Conservation (phyloP, 2,888 invertebrate genomes). For the Epistrophe eligans region DNA sequence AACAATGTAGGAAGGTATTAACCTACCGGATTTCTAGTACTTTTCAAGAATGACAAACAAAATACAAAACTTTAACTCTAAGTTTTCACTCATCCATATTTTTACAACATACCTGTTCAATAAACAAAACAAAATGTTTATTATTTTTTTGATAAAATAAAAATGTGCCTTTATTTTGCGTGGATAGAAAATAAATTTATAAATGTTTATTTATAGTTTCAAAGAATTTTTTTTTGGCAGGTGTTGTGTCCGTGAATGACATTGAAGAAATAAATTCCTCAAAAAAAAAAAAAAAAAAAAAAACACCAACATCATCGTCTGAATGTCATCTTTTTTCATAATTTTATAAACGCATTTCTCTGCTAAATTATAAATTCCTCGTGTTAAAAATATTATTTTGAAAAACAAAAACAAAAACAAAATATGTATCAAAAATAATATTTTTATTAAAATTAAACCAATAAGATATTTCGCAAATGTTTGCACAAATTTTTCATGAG, state of each 20-base stretch:
- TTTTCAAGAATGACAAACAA: neutral
- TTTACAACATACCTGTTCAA: neutral
- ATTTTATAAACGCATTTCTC: conserved; percentile 24
- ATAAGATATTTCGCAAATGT: neutral
- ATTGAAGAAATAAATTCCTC: conserved; percentile 5
- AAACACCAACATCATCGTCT: neutral
- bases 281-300: neutral
- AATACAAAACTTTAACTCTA: neutral
- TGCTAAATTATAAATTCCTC: neutral
- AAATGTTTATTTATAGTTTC: neutral
- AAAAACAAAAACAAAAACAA: neutral
- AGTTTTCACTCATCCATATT: neutral
- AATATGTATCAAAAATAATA: neutral
- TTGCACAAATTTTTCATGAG: neutral
- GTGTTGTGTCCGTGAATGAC: conserved; percentile 8
- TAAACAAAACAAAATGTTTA: neutral
- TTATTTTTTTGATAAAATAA: neutral
- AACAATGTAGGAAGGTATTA: too few relatives aligned
- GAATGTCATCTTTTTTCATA: conserved; percentile 20
- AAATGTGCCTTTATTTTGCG: neutral
- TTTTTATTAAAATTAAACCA: neutral
- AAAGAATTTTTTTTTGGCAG: conserved; percentile 7
- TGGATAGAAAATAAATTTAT: neutral
- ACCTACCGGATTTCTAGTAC: too few relatives aligned
- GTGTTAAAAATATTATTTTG: neutral